Percentiles rank a stretch among this genome's conserved stretches.
phyloP scores from a whole-genome alignment of 2,113 vertebrate genomes.

The Vulpes ferrilata region DNA sequence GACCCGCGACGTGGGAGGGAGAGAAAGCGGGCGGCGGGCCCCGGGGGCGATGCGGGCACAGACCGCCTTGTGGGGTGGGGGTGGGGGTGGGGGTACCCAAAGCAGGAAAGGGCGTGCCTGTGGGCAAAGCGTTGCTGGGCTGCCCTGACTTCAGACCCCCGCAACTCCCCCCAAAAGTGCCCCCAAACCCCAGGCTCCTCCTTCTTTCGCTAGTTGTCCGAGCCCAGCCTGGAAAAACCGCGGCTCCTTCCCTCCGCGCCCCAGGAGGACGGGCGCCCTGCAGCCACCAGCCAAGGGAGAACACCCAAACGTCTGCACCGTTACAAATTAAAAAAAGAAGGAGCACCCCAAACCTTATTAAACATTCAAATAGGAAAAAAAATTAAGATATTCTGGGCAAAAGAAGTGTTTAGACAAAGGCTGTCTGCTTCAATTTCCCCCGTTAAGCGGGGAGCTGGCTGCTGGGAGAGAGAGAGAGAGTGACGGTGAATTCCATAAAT shows the following conservation, averaged over 20 bases:
- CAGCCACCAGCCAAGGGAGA: constrained; percentile 70
- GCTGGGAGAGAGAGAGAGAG: constrained; percentile 83
- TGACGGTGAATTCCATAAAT: constrained; percentile 91
- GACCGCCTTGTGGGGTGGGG: too few relatives aligned
- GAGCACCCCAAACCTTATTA: constrained; percentile 81
- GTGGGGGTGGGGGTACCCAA: not conserved
- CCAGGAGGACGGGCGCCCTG: not conserved
- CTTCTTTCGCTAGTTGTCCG: too few relatives aligned
- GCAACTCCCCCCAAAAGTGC: not conserved
- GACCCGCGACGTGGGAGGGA: not conserved
- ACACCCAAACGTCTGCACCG: constrained; percentile 76
- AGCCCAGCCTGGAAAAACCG: not conserved
- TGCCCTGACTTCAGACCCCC: not conserved
- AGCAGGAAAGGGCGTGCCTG: not conserved
- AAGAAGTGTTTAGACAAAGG: constrained; percentile 90
- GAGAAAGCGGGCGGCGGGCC: not conserved
- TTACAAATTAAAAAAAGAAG: constrained; percentile 35
- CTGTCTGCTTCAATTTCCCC: constrained; percentile 89
- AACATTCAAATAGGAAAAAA: constrained; percentile 84
- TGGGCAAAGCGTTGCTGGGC: not conserved
- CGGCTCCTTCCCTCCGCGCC: not conserved
- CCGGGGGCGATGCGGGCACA: not conserved
- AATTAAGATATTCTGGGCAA: constrained; percentile 85
- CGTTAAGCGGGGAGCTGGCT: constrained; percentile 85
- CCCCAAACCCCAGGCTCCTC: not conserved